Evolutionary conservation across 2,113 vertebrate species (phyloP).

Genomic region (Nothocercus julius): DNA sequence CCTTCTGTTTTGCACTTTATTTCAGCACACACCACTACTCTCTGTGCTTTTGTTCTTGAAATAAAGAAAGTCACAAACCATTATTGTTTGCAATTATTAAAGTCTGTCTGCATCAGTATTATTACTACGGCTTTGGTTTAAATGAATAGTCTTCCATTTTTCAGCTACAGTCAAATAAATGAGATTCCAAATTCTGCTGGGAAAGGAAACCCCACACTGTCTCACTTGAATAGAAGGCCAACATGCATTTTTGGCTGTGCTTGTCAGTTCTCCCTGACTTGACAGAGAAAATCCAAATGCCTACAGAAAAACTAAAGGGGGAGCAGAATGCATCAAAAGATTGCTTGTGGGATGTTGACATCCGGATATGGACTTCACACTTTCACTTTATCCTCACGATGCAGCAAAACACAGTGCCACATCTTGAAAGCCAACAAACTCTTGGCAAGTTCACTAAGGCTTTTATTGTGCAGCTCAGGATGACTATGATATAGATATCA

Average conservation of each 20-base stretch:
- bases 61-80: constrained; percentile 40
- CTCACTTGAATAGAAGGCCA: constrained; percentile 33
- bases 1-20: constrained; percentile 11
- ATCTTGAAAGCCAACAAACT: background rate
- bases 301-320: constrained; percentile 53
- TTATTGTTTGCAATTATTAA: constrained; percentile 48
- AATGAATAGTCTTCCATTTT: constrained; percentile 45
- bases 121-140: constrained; percentile 35
- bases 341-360: constrained; percentile 57
- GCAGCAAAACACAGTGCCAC: constrained; percentile 36
- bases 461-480: background rate
- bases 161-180: constrained; percentile 21
- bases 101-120: constrained; percentile 33
- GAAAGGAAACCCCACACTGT: constrained; percentile 43
- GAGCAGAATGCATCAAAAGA: constrained; percentile 50
- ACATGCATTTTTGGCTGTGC: constrained; percentile 13
- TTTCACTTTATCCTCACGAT: constrained; percentile 52
- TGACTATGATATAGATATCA: background rate
- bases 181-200: constrained; percentile 28
- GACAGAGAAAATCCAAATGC: constrained; percentile 46
- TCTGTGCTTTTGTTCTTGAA: background rate
- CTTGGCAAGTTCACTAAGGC: background rate
- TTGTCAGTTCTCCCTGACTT: background rate
- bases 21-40: background rate
- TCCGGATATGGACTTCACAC: constrained; percentile 62